phyloP scores from a whole-genome alignment of 2,797 vertebrate genomes.

The Anguilla obscura region DNA sequence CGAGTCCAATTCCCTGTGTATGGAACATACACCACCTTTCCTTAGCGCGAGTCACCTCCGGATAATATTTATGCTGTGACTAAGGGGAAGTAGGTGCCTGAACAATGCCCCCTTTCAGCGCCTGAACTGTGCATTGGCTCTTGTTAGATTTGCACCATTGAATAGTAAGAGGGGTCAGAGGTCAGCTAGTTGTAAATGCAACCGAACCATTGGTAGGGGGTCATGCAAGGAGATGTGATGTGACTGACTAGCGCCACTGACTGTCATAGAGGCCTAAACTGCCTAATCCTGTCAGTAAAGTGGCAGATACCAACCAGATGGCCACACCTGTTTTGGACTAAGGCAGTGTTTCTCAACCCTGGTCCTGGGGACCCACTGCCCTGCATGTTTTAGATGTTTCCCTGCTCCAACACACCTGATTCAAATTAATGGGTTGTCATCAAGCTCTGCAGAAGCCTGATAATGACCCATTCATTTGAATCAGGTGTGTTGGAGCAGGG shows the following conservation, averaged over 20 bases:
- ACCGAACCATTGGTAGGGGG: neutral
- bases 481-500: too few species aligned
- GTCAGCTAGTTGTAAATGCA: slow-evolving; percentile 15
- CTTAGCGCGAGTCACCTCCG: slow-evolving; percentile 22
- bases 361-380: too few species aligned
- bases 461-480: too few species aligned
- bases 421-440: too few species aligned
- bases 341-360: too few species aligned
- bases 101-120: slow-evolving; percentile 34
- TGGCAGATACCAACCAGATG: neutral
- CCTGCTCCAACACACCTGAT: too few species aligned
- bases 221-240: neutral
- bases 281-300: neutral
- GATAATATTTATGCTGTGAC: slow-evolving; percentile 25
- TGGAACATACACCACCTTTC: slow-evolving; percentile 27
- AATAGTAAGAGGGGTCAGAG: slow-evolving; percentile 5
- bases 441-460: too few species aligned
- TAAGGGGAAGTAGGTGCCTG: slow-evolving; percentile 23
- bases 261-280: neutral
- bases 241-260: neutral
- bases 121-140: neutral
- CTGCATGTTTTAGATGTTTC: too few species aligned
- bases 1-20: slow-evolving; percentile 38
- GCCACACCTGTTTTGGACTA: neutral
- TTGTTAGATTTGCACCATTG: slow-evolving; percentile 11